These are phyloP conservation scores for Rotaria sp. DNA, from an alignment of 2,888 invertebrate genomes.

Conservation along the genomic window DNA sequence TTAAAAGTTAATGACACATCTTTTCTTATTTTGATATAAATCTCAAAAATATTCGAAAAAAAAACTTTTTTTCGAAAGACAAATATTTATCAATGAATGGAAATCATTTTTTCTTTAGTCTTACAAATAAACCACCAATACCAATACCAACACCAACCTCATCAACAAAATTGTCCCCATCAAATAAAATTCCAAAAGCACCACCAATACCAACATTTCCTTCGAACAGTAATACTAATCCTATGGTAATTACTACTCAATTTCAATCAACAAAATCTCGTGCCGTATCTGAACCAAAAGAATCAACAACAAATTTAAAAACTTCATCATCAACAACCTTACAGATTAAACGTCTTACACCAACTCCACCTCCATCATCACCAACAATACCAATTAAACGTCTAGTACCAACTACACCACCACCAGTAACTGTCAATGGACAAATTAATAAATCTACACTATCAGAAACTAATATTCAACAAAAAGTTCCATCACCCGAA, in stretches of 20 bases:
- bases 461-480: not conserved
- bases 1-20: no score
- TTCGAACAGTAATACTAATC: not conserved
- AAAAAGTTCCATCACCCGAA: not conserved
- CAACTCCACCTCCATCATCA: not conserved
- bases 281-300: slow-evolving; percentile 10
- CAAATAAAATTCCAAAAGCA: not conserved
- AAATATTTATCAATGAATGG: no score
- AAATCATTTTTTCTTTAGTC: not conserved
- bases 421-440: not conserved
- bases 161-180: no score
- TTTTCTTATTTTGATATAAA: no score
- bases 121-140: not conserved
- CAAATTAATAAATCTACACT: not conserved
- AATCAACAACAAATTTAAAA: not conserved
- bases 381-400: not conserved
- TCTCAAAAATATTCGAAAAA: no score
- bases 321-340: not conserved
- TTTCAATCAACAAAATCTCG: not conserved
- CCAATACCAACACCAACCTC: not conserved
- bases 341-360: not conserved
- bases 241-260: not conserved
- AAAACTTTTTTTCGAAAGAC: no score
- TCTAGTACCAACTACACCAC: not conserved
- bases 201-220: not conserved